Evolutionary conservation across 2,797 vertebrate genomes (phyloP), one percentile per base, ranked within the genome.

Genomic region (Lagocephalus sceleratus): DNA sequence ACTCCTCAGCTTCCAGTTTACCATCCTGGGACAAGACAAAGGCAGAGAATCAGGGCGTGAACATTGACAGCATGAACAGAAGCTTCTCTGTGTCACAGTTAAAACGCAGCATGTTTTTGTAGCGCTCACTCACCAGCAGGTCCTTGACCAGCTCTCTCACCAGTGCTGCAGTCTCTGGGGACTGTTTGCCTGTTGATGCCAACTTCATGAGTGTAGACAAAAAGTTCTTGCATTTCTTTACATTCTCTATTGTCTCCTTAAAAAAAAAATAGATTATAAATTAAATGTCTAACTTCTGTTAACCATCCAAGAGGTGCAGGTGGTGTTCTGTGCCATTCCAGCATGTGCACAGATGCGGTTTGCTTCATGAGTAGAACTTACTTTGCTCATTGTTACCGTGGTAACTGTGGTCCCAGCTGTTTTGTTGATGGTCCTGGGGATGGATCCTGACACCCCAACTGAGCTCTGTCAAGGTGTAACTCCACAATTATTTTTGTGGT

Each of bases 211-310:
- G 79, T 1, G 97, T 98, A 14, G 96, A 97, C 69, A 99, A 86
- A 83, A 99, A 99, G 88, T 95, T 99, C 89, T 94, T 96, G 82
- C 97, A 99, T 83, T 99, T 99, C 88, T 97, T 98, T 87, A 98
- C 97, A 85, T 99, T 98, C 87, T 99, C 97, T 92, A 99, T 93
- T 2, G 95, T 98, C 87, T 99, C 97, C 97, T 99, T 67, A 5
- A 48, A 63, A 62, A 61, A 35, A 10, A 35, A 12, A 35, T 3
- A 35, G 14, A 10, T 29, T 29, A 29, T 8, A 8, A 6, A 25
- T 25, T 25, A 25, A 25, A 25, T 25, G 26, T 26, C 11, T 29
- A 6, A 2, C 26, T 29, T 29, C 26, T 10, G 5, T 29, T 9
- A 29, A 29, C 26, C 26, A 29, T 12, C 14, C 14, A 35, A 1